Conservation (phyloP, 2,888 invertebrate species). For the Drosophila robusta region DNA sequence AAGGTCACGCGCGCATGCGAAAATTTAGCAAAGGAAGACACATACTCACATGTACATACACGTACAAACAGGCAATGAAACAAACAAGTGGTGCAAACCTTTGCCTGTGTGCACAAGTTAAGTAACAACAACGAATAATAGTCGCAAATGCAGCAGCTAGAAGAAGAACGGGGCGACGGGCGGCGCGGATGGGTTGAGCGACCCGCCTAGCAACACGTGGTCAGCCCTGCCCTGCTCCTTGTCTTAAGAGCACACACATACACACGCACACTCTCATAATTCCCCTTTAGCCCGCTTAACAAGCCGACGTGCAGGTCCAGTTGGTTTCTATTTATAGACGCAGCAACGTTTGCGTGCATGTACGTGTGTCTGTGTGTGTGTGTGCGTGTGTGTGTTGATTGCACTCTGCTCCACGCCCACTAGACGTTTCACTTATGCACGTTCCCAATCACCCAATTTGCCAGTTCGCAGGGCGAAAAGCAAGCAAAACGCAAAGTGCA, state of each 20-base stretch:
- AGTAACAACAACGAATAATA: constrained; percentile 24
- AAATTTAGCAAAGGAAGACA: constrained; percentile 27
- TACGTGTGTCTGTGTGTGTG: not conserved
- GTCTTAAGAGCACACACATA: not conserved
- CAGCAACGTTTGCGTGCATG: constrained; percentile 25
- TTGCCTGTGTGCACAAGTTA: constrained; percentile 16
- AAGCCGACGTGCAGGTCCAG: not conserved
- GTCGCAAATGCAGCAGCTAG: constrained; percentile 15
- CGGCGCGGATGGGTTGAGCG: constrained; percentile 56
- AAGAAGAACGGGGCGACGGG: not conserved
- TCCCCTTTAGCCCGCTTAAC: not conserved
- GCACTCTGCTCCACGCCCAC: constrained; percentile 46
- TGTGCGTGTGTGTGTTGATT: constrained; percentile 8
- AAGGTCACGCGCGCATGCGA: constrained; percentile 55
- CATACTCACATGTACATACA: constrained; percentile 7
- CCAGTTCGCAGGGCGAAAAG: constrained; percentile 3
- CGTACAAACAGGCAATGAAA: no score
- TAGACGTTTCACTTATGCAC: constrained; percentile 17
- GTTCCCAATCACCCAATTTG: constrained; percentile 20
- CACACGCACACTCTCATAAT: not conserved
- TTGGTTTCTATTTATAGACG: constrained; percentile 48
- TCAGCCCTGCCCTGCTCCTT: constrained; percentile 17
- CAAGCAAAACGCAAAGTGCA: constrained; percentile 38
- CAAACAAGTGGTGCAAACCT: no score
- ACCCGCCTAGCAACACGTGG: constrained; percentile 74